phyloP scores from a whole-genome alignment of 2,888 invertebrate genomes.

The Nycteola revayana region DNA sequence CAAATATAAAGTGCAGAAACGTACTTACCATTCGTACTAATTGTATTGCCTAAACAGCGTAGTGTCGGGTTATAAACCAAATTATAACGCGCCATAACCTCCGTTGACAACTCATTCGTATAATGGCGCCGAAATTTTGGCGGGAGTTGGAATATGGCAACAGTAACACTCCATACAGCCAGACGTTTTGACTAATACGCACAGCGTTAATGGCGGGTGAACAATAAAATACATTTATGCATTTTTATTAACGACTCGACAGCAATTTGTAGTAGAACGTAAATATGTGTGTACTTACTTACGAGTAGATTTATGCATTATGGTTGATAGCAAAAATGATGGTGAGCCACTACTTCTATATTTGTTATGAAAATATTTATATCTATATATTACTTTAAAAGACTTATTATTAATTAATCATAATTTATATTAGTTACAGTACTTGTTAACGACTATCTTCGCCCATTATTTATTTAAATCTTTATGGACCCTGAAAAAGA shows the following conservation, averaged over 20 bases:
- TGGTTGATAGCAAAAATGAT: no score
- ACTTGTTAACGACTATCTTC: no score
- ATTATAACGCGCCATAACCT: constrained; percentile 79
- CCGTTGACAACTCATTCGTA: constrained; percentile 73
- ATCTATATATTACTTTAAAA: no score
- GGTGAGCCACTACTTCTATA: no score
- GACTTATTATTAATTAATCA: no score
- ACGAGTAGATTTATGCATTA: no score
- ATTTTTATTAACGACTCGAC: constrained; percentile 48
- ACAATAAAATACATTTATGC: constrained; percentile 67
- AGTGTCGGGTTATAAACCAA: constrained; percentile 77
- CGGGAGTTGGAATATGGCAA: constrained; percentile 51
- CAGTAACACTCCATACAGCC: constrained; percentile 48
- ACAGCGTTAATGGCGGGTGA: constrained; percentile 67
- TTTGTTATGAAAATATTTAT: no score
- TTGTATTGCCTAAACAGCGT: constrained; percentile 59
- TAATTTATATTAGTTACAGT: no score
- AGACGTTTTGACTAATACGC: constrained; percentile 55
- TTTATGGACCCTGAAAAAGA: no score
- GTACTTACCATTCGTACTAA: constrained; percentile 39
- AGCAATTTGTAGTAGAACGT: constrained; percentile 8
- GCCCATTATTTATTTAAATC: no score
- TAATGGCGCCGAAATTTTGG: constrained; percentile 75
- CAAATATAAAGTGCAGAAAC: constrained; percentile 3
- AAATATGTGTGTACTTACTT: not conserved